phyloP scores from a whole-genome alignment of 2,888 invertebrate species.

The Unio delphinus region DNA sequence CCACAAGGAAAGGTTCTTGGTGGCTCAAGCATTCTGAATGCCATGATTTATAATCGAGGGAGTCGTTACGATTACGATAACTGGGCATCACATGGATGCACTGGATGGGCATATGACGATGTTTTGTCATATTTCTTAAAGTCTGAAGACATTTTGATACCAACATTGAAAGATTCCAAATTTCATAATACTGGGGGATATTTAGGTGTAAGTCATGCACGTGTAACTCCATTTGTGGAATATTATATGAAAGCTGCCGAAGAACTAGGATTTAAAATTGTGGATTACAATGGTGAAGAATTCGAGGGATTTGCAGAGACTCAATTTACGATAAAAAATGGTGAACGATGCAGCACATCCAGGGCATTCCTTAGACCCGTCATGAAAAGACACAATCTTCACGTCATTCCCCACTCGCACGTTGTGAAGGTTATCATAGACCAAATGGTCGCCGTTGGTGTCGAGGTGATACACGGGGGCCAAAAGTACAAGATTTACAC shows the following conservation, averaged over 20 bases:
- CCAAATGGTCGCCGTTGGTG: conserved; percentile 42
- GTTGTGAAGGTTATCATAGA: conserved; percentile 45
- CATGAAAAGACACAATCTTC: conserved; percentile 47
- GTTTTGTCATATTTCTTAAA: conserved; percentile 76
- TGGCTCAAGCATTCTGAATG: conserved; percentile 89
- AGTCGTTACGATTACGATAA: conserved; percentile 87
- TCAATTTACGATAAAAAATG: conserved; percentile 29
- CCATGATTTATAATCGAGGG: conserved; percentile 92
- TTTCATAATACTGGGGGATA: conserved; percentile 62
- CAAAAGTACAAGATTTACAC: conserved; percentile 35
- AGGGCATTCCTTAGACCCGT: conserved; percentile 58
- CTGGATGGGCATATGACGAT: conserved; percentile 91
- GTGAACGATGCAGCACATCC: conserved; percentile 59
- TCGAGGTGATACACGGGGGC: conserved; percentile 42
- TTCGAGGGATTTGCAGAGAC: conserved; percentile 18
- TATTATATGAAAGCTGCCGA: conserved; percentile 74
- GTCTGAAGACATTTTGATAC: conserved; percentile 72
- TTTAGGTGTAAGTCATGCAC: conserved; percentile 49
- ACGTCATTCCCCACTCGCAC: conserved; percentile 38
- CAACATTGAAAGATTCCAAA: conserved; percentile 38
- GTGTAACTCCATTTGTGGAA: conserved; percentile 45
- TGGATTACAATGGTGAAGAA: conserved; percentile 66
- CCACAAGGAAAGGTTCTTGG: conserved; percentile 92
- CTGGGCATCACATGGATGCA: conserved; percentile 89
- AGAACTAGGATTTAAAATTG: conserved; percentile 75